phyloP scores from a whole-genome alignment of 2,797 vertebrate species.

The Champsocephalus esox region DNA sequence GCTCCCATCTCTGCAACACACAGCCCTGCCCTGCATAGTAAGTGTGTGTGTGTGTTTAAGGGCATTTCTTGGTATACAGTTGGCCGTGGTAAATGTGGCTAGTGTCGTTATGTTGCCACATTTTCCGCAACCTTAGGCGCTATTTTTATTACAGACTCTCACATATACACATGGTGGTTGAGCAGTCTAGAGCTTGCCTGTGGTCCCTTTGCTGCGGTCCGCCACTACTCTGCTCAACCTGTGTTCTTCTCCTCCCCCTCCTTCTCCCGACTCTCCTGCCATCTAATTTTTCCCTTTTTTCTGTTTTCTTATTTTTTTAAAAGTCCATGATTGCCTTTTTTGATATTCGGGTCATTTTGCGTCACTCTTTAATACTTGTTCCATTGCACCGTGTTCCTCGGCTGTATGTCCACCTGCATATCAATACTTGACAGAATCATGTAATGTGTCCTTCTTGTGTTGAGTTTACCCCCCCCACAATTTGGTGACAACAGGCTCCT shows the following conservation, averaged over 20 bases:
- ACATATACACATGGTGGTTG: constrained; percentile 38
- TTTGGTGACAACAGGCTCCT: background rate
- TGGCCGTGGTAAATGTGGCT: constrained; percentile 53
- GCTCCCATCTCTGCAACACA: constrained; percentile 91
- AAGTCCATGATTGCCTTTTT: constrained; percentile 4
- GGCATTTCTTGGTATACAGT: constrained; percentile 26
- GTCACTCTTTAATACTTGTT: background rate
- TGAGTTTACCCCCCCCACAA: background rate
- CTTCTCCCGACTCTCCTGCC: constrained; percentile 36
- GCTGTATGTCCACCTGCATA: constrained; percentile 7
- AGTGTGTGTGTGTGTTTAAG: constrained; percentile 68
- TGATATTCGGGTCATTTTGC: constrained; percentile 10
- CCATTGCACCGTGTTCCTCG: constrained; percentile 9
- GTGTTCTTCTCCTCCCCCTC: constrained; percentile 38
- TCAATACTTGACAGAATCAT: background rate
- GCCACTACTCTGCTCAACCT: constrained; percentile 55
- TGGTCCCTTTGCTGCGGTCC: constrained; percentile 70
- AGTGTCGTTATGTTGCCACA: constrained; percentile 63
- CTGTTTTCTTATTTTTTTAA: constrained; percentile 33
- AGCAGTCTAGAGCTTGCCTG: constrained; percentile 54
- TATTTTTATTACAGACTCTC: constrained; percentile 56
- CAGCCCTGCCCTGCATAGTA: constrained; percentile 95
- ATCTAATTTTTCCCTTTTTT: constrained; percentile 37
- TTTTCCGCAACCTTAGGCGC: constrained; percentile 51
- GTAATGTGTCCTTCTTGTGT: background rate